Percentiles rank a stretch among this genome's conserved stretches.
These are phyloP conservation scores for Dunckerocampus dactyliophorus DNA, from an alignment of 2,113 vertebrate genomes.

Conservation along the genomic window DNA sequence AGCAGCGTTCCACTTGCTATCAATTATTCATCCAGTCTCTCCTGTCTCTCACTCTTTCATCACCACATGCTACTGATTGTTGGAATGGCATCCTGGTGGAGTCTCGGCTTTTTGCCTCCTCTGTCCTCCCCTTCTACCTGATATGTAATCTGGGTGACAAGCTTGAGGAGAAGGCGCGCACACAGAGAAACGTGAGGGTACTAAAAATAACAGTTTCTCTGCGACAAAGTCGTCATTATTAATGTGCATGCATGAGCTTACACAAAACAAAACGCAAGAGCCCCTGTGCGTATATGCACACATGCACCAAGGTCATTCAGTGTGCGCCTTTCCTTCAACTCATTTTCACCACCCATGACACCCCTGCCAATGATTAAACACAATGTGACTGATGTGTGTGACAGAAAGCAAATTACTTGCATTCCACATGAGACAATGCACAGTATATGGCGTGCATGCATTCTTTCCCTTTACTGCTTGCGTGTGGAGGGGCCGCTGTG, in stretches of 20 bases:
- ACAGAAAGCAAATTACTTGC: constrained; percentile 21
- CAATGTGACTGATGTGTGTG: constrained; percentile 37
- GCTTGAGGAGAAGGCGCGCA: constrained; percentile 10
- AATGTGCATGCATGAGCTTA: constrained; percentile 43
- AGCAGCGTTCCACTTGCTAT: constrained; percentile 45
- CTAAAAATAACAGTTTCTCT: constrained; percentile 52
- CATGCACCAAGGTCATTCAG: constrained; percentile 48
- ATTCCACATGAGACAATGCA: constrained; percentile 35
- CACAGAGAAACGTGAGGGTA: constrained; percentile 36
- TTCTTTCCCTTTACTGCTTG: constrained; percentile 51
- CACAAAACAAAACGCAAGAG: constrained; percentile 18
- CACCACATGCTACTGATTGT: constrained; percentile 51
- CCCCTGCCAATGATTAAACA: constrained; percentile 58
- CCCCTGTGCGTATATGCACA: constrained; percentile 3
- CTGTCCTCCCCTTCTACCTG: constrained; percentile 30
- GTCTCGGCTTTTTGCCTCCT: constrained; percentile 8
- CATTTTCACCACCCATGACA: constrained; percentile 50
- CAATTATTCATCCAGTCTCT: constrained; percentile 59
- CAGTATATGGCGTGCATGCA: constrained; percentile 21
- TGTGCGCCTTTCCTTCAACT: constrained; percentile 41
- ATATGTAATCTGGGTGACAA: constrained; percentile 36
- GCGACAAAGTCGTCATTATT: constrained; percentile 38
- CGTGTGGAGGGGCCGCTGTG: constrained; percentile 42
- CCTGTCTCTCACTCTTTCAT: constrained; percentile 36
- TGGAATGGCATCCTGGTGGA: constrained; percentile 35